Evolutionary conservation across 2,113 vertebrate genomes (phyloP), one percentile per base, ranked within the genome.

Genomic region (Cairina moschata): DNA sequence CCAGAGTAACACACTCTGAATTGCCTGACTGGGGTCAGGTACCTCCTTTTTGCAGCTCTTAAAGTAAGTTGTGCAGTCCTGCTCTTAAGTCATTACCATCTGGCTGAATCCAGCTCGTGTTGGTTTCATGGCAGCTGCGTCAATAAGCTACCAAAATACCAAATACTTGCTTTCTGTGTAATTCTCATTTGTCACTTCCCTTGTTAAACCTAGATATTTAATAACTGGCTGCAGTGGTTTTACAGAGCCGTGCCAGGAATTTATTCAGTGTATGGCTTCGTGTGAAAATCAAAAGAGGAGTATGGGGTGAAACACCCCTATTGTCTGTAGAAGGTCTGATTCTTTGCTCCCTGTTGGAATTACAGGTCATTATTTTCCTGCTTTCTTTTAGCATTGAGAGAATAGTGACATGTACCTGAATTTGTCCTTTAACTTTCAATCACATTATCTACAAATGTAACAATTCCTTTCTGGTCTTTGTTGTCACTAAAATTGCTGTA

Each of bases 281-380:
- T 46, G 69, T 79, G 46, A 80, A 82, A 95, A 88, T 95, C 92
- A 93, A 88, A 94, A 90, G 90, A 80, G 11, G 26, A 72, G 13
- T 81, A 66, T 65, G 75, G 67, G 31, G 79, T 90, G 84, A 82
- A 91, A 68, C 69, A 93, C 62, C 32, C 60, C 38, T 95, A 34
- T 90, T 94, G 84, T 67, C 75, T 88, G 73, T 65, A 88, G 76
- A 95, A 94, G 68, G 73, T 90, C 69, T 95, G 56, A 78, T 93
- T 82, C 65, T 88, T 83, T 93, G 60, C 65, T 94, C 92, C 65
- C 83, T 54, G 90, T 88, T 91, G 95, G 92, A 95, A 96, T 92
- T 93, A 84, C 42, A 95, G 88, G 72, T 90, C 91, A 94, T 97
- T 97, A 94, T 97, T 95, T 94, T 93, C 29, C 72, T 68, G 42